phyloP scores from a whole-genome alignment of 2,113 vertebrate genomes.

The Haliaeetus leucogaster region DNA sequence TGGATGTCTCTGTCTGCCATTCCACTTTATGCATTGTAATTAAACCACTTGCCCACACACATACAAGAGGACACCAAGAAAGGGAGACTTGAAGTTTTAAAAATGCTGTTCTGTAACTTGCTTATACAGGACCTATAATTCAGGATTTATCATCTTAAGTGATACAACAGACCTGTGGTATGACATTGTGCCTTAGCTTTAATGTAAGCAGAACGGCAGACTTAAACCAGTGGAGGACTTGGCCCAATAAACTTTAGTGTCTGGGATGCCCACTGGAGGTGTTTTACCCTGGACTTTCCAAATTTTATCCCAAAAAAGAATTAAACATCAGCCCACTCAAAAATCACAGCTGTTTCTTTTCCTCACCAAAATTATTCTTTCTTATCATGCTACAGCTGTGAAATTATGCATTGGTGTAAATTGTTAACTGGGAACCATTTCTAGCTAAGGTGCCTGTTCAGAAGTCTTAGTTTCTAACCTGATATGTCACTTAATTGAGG shows the following conservation, averaged over 20 bases:
- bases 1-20: constrained; percentile 60
- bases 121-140: constrained; percentile 16
- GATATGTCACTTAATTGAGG: neutral
- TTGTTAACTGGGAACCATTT: neutral
- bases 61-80: constrained; percentile 41
- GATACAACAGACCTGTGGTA: neutral
- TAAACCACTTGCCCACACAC: constrained; percentile 73
- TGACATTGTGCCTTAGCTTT: neutral
- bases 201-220: neutral
- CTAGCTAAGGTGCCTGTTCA: neutral
- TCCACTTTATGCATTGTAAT: constrained; percentile 66
- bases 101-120: constrained; percentile 17
- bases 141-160: constrained; percentile 37
- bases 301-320: constrained; percentile 27
- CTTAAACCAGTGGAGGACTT: neutral
- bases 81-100: constrained; percentile 43
- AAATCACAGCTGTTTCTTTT: constrained; percentile 39
- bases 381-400: neutral
- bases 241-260: neutral
- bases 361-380: constrained; percentile 18
- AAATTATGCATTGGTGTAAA: neutral
- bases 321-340: neutral
- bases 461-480: neutral
- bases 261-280: neutral
- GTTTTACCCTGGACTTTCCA: constrained; percentile 5